phyloP scores from a whole-genome alignment of 2,797 vertebrate genomes.

The Chloroceryle amazona region DNA sequence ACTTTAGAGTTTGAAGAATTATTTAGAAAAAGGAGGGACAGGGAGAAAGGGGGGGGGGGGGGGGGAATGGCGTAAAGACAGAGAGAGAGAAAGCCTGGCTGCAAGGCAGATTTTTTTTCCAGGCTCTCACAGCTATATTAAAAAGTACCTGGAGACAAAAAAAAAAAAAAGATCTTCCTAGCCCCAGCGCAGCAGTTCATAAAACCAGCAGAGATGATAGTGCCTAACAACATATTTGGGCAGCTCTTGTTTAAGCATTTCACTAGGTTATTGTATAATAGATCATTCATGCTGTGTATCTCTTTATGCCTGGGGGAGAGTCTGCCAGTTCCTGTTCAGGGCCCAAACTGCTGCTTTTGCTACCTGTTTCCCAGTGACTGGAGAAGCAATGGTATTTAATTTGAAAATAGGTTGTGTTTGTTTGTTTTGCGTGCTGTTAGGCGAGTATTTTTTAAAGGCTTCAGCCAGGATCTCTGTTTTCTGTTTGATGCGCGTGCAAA shows the following conservation, averaged over 20 bases:
- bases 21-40: background rate
- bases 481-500: accelerated
- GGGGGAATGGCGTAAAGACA: background rate
- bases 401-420: background rate
- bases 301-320: background rate
- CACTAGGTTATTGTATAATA: background rate
- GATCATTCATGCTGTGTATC: accelerated
- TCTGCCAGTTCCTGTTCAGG: background rate
- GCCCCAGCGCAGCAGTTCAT: conserved; percentile 3
- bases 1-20: conserved; percentile 1
- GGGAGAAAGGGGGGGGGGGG: background rate
- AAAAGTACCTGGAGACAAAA: conserved; percentile 26
- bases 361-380: background rate
- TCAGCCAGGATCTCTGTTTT: background rate
- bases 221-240: background rate
- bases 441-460: background rate
- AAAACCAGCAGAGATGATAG: background rate
- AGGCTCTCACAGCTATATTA: background rate
- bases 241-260: background rate
- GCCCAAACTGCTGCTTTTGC: background rate
- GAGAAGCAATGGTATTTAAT: background rate
- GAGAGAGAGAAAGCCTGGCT: background rate
- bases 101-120: background rate
- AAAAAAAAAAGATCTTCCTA: conserved; percentile 2
- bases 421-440: background rate